Percentiles rank a stretch among this genome's conserved stretches.
Evolutionary conservation across 1,140 invertebrate genomes (phyloP).

Genomic region (Melipona quadrifasciata): DNA sequence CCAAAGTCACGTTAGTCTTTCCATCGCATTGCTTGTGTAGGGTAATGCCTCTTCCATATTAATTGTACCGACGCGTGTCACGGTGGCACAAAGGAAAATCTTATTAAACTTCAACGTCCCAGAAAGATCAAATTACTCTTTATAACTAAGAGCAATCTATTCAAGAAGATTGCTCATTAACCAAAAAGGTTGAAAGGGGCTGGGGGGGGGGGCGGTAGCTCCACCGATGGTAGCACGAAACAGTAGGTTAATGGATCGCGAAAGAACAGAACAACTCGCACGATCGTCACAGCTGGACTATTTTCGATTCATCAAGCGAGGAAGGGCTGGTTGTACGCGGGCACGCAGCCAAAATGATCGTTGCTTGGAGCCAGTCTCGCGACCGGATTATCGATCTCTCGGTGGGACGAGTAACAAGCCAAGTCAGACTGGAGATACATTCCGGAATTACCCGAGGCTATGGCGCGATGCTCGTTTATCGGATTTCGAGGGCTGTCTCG

Average conservation of each 20-base stretch:
- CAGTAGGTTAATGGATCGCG: slow-evolving; percentile 18
- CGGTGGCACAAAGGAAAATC: neutral
- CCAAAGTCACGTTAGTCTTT: neutral
- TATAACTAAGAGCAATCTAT: neutral
- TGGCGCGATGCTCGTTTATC: slow-evolving; percentile 31
- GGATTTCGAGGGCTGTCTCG: neutral
- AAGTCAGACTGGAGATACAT: slow-evolving; percentile 14
- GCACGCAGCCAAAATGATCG: slow-evolving; percentile 19
- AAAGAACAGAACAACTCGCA: neutral
- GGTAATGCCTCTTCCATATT: neutral
- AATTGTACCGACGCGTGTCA: neutral
- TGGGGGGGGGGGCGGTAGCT: neutral
- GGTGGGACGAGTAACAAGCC: neutral
- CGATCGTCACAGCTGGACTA: neutral
- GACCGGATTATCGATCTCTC: too few species aligned
- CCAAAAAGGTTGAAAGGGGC: neutral
- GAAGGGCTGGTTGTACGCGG: neutral
- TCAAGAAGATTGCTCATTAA: neutral
- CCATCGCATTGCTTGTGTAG: neutral
- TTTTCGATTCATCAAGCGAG: slow-evolving; percentile 10
- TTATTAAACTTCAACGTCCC: neutral
- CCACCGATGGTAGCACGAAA: neutral
- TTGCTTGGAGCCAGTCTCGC: slow-evolving; percentile 17
- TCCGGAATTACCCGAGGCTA: slow-evolving; percentile 27
- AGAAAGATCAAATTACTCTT: neutral